Base-by-base conservation (phyloP, 2,797 vertebrate species). In the Pteronotus mesoamericanus region DNA sequence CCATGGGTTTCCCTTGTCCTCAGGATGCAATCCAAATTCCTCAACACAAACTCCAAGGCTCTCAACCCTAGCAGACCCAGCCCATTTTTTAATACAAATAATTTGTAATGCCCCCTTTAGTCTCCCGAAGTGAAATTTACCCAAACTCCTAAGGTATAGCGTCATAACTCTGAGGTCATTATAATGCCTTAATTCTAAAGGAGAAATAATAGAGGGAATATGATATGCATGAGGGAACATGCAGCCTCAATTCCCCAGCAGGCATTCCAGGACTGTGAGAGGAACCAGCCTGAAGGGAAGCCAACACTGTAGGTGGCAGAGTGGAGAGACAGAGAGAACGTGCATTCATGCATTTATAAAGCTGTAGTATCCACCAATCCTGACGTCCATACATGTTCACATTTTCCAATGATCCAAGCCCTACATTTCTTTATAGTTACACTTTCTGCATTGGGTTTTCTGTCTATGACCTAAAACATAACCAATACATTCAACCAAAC, bases 91-190 rank as follows among this genome's bases (percentile, higher is more conserved):
- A 55, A n/a, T 37, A 37, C 22, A 53, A 89, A 72, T 68, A 84
- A 57, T 87, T 68, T 84, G 1, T 24, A 51, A 39, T 79, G 21
- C n/a, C 14, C 61, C 89, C 29, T 74, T 93, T 64, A 39, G 1
- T 75, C 26, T 74, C 37, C 26, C 34, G 48, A 93, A 93, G 82
- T 84, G 18, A 77, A 72, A 39, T 85, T 22, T 68, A 51, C 22
- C 22, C 26, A 39, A 0, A 69, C 11, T 57, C 72, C 44, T 71
- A 14, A 84, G 44, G 44, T 34, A 32, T 61, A 77, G 59, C 78
- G 19, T 57, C 15, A 11, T 69, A 57, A 78, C 15, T 69, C 72
- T n/a, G 57, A 78, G 89, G 48, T 57, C 42, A 39, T 69, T 79
- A 61, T 19, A 66, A 51, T 12, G 19, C 37, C 10, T 82, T 86